Evolutionary conservation across 2,797 vertebrate species (phyloP).

Genomic region (Iguana delicatissima): DNA sequence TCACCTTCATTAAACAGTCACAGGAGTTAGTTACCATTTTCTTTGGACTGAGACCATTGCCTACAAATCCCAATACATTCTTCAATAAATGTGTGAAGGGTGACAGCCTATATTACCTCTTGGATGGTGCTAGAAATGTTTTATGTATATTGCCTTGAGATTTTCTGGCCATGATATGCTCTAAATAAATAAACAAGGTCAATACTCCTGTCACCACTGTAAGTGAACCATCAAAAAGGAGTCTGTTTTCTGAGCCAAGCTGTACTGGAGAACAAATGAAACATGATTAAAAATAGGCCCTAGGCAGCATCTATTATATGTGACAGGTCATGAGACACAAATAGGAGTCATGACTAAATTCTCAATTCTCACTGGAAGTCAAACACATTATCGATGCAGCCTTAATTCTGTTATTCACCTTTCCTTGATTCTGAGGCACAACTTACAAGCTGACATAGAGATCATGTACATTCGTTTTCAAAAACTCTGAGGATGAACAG

Average conservation of each 20-base stretch:
- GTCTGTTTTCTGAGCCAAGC: constrained; percentile 28
- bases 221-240: constrained; percentile 46
- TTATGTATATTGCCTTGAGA: constrained; percentile 48
- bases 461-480: not conserved
- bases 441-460: not conserved
- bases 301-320: constrained; percentile 42
- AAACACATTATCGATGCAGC: constrained; percentile 20
- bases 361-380: constrained; percentile 18
- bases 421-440: not conserved
- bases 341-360: constrained; percentile 47
- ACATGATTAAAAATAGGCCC: constrained; percentile 54
- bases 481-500: not conserved
- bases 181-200: constrained; percentile 60
- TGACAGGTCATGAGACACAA: constrained; percentile 34
- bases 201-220: constrained; percentile 43
- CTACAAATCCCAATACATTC: constrained; percentile 39
- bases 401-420: not conserved
- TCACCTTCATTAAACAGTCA: not conserved
- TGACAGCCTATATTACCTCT: constrained; percentile 18
- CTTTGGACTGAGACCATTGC: constrained; percentile 9
- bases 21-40: not conserved
- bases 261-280: constrained; percentile 44
- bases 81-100: constrained; percentile 24
- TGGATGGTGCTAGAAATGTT: constrained; percentile 44
- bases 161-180: constrained; percentile 46